Conservation (phyloP, 35 echinoderm and acorn worm species). For the Antedon bifida region DNA sequence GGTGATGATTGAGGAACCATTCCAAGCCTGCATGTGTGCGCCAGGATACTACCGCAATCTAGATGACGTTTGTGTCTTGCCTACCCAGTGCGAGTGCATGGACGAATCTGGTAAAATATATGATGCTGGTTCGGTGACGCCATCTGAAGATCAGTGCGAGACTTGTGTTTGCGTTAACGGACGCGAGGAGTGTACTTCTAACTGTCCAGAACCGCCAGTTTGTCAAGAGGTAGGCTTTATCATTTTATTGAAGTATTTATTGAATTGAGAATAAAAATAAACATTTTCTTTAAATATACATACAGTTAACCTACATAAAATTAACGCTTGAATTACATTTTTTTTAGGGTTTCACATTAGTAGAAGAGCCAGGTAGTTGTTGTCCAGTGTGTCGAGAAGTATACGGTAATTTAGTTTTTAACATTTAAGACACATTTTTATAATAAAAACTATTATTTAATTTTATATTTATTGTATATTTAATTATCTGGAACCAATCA, state of each 20-base stretch:
- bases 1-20: background rate
- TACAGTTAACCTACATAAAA: no score
- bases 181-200: slow-evolving; percentile 20
- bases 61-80: slow-evolving; percentile 27
- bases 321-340: background rate
- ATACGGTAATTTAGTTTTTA: background rate
- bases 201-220: slow-evolving; percentile 36
- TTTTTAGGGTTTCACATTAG: background rate
- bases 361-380: background rate
- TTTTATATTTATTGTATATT: no score
- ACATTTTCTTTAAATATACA: no score
- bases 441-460: background rate
- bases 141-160: slow-evolving; percentile 23
- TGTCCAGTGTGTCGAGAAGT: background rate
- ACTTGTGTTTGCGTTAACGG: slow-evolving; percentile 45
- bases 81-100: slow-evolving; percentile 35
- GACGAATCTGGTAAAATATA: slow-evolving; percentile 25
- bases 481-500: no score
- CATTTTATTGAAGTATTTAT: background rate
- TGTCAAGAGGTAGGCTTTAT: slow-evolving; percentile 47
- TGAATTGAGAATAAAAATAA: no score
- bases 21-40: slow-evolving; percentile 33
- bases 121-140: slow-evolving; percentile 22
- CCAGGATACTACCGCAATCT: slow-evolving; percentile 44
- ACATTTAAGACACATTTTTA: background rate